Evolutionary conservation across 2,888 invertebrate species (phyloP), one percentile per base, ranked within the genome.

Genomic region (Sipunculus nudus): DNA sequence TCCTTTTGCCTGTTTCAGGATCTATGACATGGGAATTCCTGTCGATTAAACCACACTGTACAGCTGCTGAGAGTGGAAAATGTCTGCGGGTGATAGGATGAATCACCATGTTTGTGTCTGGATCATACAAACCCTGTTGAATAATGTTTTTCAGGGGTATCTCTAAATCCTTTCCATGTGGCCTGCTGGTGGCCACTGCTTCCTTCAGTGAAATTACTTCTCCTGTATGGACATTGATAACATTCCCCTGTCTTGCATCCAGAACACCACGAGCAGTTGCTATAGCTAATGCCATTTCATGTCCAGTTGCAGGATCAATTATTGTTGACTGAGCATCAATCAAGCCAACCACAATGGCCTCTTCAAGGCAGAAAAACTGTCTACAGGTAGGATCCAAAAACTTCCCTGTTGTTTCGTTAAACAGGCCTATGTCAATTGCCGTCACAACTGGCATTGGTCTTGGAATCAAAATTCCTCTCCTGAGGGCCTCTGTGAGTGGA

Each of bases 401-500:
- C 35, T 70, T 71, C n/a, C 63, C 65, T 6, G 68, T 67, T 10
- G 65, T 52, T 40, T 70, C 71, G 46, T 71, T 70, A 39, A 60
- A 68, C 3, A 71, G 61, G 3, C 68, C 68, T 21, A 68, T 59
- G n/a, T 71, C 68, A 28, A 71, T 50, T 16, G 70, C 71, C 31
- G 62, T 66, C 5, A 61, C 55, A 21, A 71, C 38, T 6, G 67
- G 43, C 61, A 71, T 68, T 4, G 71, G 71, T 32, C 71, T 57
- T 26, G 48, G 39, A 29, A 72, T 59, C 10, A 69, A 25, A 13
- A 69, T 61, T n/a, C 65, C 63, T 32, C 61, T 60, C 16, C 89
- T 87, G 74, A 97, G 86, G 28, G 96, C 96, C 83, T 92, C 89
- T 72, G 88, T 87, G 65, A 97, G 87, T 4, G 94, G 92, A 53